Conservation (phyloP, 1,140 invertebrate genomes). For the Aphis gossypii region DNA sequence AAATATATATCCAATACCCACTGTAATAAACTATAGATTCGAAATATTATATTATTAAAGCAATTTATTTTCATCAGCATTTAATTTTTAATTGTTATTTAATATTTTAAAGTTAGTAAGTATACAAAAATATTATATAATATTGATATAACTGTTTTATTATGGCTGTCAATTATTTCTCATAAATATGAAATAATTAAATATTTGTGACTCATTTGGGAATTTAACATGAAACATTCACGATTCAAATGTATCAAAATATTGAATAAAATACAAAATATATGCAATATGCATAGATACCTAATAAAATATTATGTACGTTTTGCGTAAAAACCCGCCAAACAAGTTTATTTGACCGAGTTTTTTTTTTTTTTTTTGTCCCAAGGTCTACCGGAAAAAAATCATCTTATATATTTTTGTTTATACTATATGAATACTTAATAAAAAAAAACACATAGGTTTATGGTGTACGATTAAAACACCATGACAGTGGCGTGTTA, state of each 20-base stretch:
- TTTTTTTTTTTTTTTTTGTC: neutral
- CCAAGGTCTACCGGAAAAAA: conserved; percentile 44
- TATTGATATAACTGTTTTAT: neutral
- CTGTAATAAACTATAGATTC: neutral
- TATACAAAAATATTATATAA: neutral
- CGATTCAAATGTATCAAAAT: neutral
- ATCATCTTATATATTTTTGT: neutral
- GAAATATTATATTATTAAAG: neutral
- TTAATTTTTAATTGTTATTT: neutral
- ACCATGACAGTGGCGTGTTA: conserved; percentile 44
- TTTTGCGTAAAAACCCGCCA: neutral
- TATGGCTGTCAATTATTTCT: neutral
- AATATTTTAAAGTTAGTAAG: neutral
- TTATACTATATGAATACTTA: neutral
- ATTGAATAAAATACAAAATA: neutral
- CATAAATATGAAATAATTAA: neutral
- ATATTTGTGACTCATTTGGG: conserved; percentile 22
- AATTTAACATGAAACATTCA: neutral
- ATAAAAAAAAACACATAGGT: neutral
- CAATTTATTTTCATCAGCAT: neutral
- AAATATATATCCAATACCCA: neutral
- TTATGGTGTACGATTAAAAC: neutral
- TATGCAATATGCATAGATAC: neutral
- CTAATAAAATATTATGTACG: neutral
- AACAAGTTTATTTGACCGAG: conserved; percentile 24